These are phyloP conservation scores for Agrilus cyanescens DNA, from an alignment of 2,888 invertebrate genomes.

Conservation along the genomic window DNA sequence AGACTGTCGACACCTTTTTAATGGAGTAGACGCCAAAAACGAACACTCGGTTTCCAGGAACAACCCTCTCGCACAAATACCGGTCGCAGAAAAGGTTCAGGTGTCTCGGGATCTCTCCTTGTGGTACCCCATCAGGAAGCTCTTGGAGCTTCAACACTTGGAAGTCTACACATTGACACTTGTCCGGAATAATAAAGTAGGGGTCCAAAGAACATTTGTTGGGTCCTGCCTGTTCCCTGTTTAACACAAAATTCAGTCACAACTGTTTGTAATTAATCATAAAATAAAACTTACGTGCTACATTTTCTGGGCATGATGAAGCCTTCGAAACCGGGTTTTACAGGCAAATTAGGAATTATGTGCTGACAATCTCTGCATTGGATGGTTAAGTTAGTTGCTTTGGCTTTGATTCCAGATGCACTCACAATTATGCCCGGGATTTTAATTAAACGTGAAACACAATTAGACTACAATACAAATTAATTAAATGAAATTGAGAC, in stretches of 20 bases:
- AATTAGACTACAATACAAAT: conserved; percentile 59
- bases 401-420: conserved; percentile 87
- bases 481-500: conserved; percentile 2
- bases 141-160: conserved; percentile 97
- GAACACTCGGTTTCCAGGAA: conserved; percentile 90
- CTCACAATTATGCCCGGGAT: conserved; percentile 92
- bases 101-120: conserved; percentile 97
- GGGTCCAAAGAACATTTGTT: conserved; percentile 95
- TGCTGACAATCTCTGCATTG: conserved; percentile 92
- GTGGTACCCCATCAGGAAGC: conserved; percentile 84
- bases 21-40: conserved; percentile 95
- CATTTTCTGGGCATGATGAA: conserved; percentile 92
- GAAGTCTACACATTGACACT: conserved; percentile 94
- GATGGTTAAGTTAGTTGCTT: conserved; percentile 89
- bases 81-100: conserved; percentile 90
- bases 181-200: conserved; percentile 95
- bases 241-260: not conserved
- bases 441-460: conserved; percentile 86
- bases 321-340: conserved; percentile 93
- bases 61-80: conserved; percentile 84
- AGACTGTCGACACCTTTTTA: conserved; percentile 64
- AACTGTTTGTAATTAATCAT: not conserved
- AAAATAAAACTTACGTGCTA: conserved; percentile 57
- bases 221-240: conserved; percentile 81
- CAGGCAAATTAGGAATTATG: conserved; percentile 74